Base-by-base conservation (phyloP, 2,888 invertebrate genomes). In the Therioaphis trifolii region DNA sequence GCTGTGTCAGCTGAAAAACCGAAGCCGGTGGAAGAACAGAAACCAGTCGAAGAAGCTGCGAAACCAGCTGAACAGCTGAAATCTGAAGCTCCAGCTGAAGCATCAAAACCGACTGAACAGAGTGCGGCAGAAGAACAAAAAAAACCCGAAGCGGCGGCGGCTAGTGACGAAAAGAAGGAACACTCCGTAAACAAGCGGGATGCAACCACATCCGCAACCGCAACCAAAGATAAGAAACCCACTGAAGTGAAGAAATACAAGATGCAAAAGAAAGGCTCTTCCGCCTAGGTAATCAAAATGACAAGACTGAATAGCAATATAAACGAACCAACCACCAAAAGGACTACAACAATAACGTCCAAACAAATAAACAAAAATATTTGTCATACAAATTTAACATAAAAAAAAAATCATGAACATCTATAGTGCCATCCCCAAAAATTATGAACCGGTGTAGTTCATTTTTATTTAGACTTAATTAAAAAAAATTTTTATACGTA, bases 11-110 rank as follows among this genome's bases (percentile, higher is more conserved):
- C 68, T 11, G 89, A 88, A 43, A 58, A 69, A 4, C 46, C 69
- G 24, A 72, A 82, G 14, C 80, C 80, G 14, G 49, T 11, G 66
- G 86, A 87, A 46, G 86, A 87, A 80, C 86, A 87, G 76, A 86
- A 84, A 85, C 87, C 85, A 85, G 87, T 84, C 85, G 87, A 85
- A 88, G 43, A 18, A 21, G n/a, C n/a, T n/a, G n/a, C 55, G 18
- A 80, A 80, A 46, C 29, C 79, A 0, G 80, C 77, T 1, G 85
- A 80, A 29, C 74, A 85, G 27, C 66, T 66, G 40, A 84, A 84
- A 75, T 76, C 84, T 27, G 75, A 85, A 21, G 61, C 58, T n/a
- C 74, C 84, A 40, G 84, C 63, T n/a, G 74, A 69, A 55, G 74
- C 75, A 49, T 55, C 87, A 75, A 86, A 87, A 84, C 86, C 86